phyloP scores from a whole-genome alignment of 2,113 vertebrate genomes.

The Sturnira hondurensis region DNA sequence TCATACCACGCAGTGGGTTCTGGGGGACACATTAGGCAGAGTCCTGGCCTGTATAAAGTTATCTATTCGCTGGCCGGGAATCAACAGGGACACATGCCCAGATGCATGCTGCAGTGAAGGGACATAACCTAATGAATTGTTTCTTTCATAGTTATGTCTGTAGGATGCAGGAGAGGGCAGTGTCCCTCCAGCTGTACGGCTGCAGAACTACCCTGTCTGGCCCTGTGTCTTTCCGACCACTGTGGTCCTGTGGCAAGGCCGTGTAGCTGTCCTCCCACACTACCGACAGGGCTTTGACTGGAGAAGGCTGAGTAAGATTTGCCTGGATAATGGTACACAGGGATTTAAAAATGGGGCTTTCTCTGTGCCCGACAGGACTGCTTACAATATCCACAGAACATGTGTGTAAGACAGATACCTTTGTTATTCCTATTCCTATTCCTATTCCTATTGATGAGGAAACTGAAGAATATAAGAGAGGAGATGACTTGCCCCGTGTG shows the following conservation, averaged over 20 bases:
- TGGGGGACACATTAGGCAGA: neutral
- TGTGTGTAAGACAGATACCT: neutral
- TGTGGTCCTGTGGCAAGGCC: neutral
- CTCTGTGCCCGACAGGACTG: neutral
- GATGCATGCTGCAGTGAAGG: neutral
- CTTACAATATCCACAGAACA: neutral
- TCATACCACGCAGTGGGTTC: fast-evolving
- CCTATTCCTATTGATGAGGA: neutral
- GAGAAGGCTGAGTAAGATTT: neutral
- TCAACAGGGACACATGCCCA: neutral
- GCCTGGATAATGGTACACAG: neutral
- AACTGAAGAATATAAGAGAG: neutral
- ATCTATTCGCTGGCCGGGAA: neutral
- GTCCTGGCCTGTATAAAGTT: neutral
- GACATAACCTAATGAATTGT: neutral
- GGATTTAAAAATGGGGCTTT: neutral
- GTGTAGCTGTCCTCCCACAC: neutral
- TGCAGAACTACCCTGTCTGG: no score
- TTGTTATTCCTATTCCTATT: neutral
- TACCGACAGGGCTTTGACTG: neutral
- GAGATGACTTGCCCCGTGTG: neutral
- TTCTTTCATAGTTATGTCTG: neutral
- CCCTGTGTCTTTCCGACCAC: neutral
- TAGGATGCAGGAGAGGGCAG: neutral
- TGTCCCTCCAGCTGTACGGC: fast-evolving